These are phyloP conservation scores for Agrotis ipsilon DNA, from an alignment of 2,888 invertebrate species.

Conservation along the genomic window DNA sequence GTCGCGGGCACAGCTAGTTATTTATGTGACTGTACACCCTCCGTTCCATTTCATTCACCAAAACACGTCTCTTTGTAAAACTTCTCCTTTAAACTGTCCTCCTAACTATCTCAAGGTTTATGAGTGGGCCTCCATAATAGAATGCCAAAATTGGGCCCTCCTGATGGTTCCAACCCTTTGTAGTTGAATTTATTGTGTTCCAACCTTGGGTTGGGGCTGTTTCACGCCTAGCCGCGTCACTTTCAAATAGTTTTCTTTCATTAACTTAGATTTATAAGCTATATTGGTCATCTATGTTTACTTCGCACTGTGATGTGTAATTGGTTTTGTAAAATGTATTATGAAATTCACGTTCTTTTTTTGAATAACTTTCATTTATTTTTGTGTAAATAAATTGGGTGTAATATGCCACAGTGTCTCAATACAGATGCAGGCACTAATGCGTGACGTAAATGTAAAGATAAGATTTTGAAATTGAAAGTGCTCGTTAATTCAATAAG, in stretches of 20 bases:
- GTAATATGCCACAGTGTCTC: not conserved
- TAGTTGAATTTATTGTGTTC: conserved; percentile 52
- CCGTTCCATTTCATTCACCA: not conserved
- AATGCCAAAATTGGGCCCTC: conserved; percentile 58
- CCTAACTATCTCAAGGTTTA: conserved; percentile 48
- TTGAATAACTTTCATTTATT: not conserved
- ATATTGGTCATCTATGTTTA: not conserved
- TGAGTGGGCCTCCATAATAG: conserved; percentile 54
- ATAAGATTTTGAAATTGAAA: no score
- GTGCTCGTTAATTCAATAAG: no score
- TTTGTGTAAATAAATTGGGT: not conserved
- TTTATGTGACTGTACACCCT: not conserved
- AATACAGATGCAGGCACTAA: not conserved
- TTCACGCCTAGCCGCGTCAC: conserved; percentile 18
- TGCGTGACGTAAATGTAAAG: no score
- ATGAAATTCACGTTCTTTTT: not conserved
- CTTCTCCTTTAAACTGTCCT: conserved; percentile 41
- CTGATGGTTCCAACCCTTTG: conserved; percentile 45
- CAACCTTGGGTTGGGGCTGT: conserved; percentile 18
- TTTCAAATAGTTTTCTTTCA: conserved; percentile 41
- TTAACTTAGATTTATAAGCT: not conserved
- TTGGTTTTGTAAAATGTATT: not conserved
- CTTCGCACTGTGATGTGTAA: not conserved
- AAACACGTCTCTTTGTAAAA: conserved; percentile 12
- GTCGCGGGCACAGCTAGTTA: no score